Conservation (phyloP, 1,140 invertebrate species). For the Panagrolaimus sp. region DNA sequence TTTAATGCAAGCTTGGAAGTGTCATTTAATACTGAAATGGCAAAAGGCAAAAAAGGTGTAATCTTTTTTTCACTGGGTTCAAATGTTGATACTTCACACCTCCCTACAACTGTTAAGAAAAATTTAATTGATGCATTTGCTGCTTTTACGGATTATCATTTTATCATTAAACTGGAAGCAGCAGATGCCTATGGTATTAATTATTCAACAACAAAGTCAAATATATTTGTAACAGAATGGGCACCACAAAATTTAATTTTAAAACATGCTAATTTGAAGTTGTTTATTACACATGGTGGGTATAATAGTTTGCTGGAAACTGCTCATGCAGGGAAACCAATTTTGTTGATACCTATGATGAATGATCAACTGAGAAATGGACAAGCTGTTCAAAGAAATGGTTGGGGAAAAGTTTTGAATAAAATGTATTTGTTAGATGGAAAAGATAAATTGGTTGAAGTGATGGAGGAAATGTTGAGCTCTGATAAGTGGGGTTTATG, state of each 20-base stretch:
- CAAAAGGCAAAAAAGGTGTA: constrained; percentile 18
- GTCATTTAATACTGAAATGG: constrained; percentile 13
- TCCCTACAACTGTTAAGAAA: constrained; percentile 16
- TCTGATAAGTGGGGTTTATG: constrained; percentile 2
- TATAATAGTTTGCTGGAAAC: constrained; percentile 19
- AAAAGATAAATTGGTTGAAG: not conserved
- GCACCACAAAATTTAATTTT: constrained; percentile 23
- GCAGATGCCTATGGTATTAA: not conserved
- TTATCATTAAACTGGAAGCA: constrained; percentile 21
- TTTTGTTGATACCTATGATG: constrained; percentile 18
- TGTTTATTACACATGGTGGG: constrained; percentile 26
- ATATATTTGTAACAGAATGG: constrained; percentile 23
- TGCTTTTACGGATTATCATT: constrained; percentile 18
- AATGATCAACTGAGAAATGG: constrained; percentile 26
- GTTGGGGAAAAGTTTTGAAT: constrained; percentile 24
- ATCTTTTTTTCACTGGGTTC: constrained; percentile 27
- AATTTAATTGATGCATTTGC: constrained; percentile 19
- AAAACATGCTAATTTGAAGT: constrained; percentile 12
- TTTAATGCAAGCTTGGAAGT: constrained; percentile 1
- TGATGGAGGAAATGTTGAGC: not conserved
- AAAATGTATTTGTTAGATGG: not conserved
- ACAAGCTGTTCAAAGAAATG: constrained; percentile 19
- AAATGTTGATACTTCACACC: constrained; percentile 5
- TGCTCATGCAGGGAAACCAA: not conserved
- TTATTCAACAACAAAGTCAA: not conserved